Evolutionary conservation across 1,140 invertebrate genomes (phyloP).

Genomic region (Drosophila sp.): DNA sequence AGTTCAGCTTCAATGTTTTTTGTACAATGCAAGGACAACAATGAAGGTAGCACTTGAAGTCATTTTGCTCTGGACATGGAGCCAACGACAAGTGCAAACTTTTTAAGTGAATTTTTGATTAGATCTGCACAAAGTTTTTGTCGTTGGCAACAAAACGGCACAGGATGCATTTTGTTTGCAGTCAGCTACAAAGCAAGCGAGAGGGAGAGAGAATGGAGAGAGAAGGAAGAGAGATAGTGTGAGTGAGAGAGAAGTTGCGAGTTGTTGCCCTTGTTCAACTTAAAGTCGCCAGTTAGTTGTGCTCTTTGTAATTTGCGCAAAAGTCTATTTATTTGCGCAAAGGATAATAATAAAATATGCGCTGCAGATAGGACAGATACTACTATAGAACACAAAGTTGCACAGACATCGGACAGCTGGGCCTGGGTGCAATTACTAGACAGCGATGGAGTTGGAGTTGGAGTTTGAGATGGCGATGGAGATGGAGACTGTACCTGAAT

Average conservation of each 20-base stretch:
- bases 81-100: constrained; percentile 68
- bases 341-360: constrained; percentile 83
- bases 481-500: constrained; percentile 61
- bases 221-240: neutral
- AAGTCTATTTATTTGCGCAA: constrained; percentile 78
- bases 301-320: constrained; percentile 78
- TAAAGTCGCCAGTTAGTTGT: constrained; percentile 74
- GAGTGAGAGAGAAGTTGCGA: too few relatives aligned
- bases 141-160: constrained; percentile 61
- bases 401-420: constrained; percentile 28
- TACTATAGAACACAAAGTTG: constrained; percentile 61
- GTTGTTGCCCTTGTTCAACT: constrained; percentile 40
- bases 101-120: constrained; percentile 83
- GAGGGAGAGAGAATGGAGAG: neutral
- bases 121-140: constrained; percentile 81
- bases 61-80: constrained; percentile 46
- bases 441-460: constrained; percentile 14
- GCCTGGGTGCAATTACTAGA: constrained; percentile 33
- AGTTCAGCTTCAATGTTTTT: too few relatives aligned
- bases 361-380: constrained; percentile 72
- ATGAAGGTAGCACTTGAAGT: constrained; percentile 69
- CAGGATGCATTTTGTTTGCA: constrained; percentile 32
- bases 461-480: constrained; percentile 1
- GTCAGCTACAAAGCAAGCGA: neutral
- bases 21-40: constrained; percentile 66